Evolutionary conservation across 37 sponge, comb jelly and placozoan species (phyloP).

Genomic region (Chondrilla cf. caribensis): DNA sequence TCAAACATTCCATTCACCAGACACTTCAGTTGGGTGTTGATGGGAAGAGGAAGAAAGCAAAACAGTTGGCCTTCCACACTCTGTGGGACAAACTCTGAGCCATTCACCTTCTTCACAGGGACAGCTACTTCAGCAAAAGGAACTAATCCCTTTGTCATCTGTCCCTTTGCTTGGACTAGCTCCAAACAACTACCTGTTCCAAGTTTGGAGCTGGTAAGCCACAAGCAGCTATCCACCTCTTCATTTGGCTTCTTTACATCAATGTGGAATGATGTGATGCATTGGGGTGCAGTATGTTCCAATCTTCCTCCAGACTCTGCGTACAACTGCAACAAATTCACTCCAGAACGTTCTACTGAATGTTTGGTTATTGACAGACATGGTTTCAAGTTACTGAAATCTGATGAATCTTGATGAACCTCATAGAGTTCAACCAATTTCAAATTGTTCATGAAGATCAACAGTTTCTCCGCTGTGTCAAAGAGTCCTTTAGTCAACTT

Average conservation of each 20-base stretch:
- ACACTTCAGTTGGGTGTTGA: conserved; percentile 32
- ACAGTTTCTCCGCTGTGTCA: conserved; percentile 41
- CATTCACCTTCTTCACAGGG: not conserved
- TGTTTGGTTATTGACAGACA: conserved; percentile 8
- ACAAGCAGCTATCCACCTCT: not conserved
- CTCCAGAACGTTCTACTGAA: not conserved
- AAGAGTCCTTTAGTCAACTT: conserved; percentile 29
- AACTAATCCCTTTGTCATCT: conserved; percentile 18
- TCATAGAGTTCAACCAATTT: conserved; percentile 31
- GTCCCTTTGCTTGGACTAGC: not conserved
- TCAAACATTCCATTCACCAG: conserved; percentile 78
- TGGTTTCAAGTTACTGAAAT: not conserved
- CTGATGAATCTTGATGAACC: conserved; percentile 10
- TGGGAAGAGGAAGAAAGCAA: conserved; percentile 68
- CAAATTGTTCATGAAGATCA: conserved; percentile 58
- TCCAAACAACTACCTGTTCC: not conserved
- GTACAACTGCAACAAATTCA: not conserved
- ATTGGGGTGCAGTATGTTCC: no score
- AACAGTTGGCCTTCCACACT: conserved; percentile 18
- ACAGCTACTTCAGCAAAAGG: conserved; percentile 44
- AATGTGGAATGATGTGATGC: no score
- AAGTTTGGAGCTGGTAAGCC: conserved; percentile 35
- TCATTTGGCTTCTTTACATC: not conserved
- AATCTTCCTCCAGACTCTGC: no score
- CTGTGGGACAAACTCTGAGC: not conserved